phyloP scores from a whole-genome alignment of 1,140 invertebrate genomes.

The Diabrotica undecimpunctata region DNA sequence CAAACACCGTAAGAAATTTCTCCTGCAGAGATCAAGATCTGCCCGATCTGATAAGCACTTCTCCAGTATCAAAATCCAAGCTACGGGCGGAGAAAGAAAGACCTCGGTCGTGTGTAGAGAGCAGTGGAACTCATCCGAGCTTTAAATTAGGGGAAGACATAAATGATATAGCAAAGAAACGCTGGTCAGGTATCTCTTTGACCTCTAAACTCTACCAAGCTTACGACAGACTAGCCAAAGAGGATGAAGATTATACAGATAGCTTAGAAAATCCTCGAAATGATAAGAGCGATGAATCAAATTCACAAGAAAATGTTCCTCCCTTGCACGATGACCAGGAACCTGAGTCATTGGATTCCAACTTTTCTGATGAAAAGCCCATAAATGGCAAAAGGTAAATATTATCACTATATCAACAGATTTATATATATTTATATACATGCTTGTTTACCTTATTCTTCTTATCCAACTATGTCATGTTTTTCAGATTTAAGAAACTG shows the following conservation, averaged over 20 bases:
- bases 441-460: no score
- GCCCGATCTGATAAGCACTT: slow-evolving; percentile 54
- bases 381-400: slow-evolving; percentile 45
- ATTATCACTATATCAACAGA: background rate
- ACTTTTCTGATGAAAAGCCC: slow-evolving; percentile 46
- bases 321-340: slow-evolving; percentile 40
- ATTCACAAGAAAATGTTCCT: slow-evolving; percentile 34
- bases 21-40: slow-evolving; percentile 48
- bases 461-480: background rate
- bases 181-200: slow-evolving; percentile 70
- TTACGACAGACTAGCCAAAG: slow-evolving; percentile 64
- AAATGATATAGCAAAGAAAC: slow-evolving; percentile 58
- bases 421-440: no score
- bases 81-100: slow-evolving; percentile 54
- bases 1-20: slow-evolving; percentile 41
- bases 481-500: slow-evolving; percentile 64
- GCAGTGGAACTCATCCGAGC: slow-evolving; percentile 50
- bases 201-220: slow-evolving; percentile 67
- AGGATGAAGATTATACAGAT: slow-evolving; percentile 70
- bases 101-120: slow-evolving; percentile 66
- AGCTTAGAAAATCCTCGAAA: slow-evolving; percentile 54
- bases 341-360: slow-evolving; percentile 43
- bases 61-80: slow-evolving; percentile 51
- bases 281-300: slow-evolving; percentile 11
- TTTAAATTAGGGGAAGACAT: slow-evolving; percentile 54